phyloP scores from a whole-genome alignment of 2,888 invertebrate genomes.

The Ochlodes sylvanus region DNA sequence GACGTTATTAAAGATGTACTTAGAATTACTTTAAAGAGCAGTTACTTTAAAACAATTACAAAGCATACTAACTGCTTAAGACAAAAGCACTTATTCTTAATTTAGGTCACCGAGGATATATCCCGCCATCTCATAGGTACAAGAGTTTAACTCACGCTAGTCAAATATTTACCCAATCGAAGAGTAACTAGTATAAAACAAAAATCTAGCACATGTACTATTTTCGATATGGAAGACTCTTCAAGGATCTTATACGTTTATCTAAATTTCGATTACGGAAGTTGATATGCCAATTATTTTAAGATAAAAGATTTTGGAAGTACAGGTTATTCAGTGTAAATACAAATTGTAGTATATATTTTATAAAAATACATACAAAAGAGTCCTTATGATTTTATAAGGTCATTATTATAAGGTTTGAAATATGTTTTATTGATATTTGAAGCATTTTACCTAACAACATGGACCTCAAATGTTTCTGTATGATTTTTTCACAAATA shows the following conservation, averaged over 20 bases:
- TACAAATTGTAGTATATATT: constrained; percentile 79
- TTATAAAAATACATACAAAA: constrained; percentile 84
- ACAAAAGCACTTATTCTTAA: constrained; percentile 1
- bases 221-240: constrained; percentile 85
- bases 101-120: not conserved
- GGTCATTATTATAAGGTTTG: constrained; percentile 58
- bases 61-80: not conserved
- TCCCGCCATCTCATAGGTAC: constrained; percentile 22
- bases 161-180: constrained; percentile 65
- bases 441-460: constrained; percentile 65
- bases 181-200: constrained; percentile 61
- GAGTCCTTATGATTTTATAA: constrained; percentile 61
- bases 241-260: constrained; percentile 68
- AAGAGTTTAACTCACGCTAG: constrained; percentile 47
- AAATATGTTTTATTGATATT: constrained; percentile 83
- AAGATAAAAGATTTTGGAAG: constrained; percentile 74
- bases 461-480: constrained; percentile 63
- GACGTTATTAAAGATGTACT: not conserved
- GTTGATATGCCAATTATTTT: constrained; percentile 84
- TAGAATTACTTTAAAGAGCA: not conserved
- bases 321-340: constrained; percentile 77
- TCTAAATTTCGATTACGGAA: constrained; percentile 79
- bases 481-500: constrained; percentile 40
- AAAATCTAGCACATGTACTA: constrained; percentile 75
- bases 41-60: constrained; percentile 1